Evolutionary conservation across 2,888 invertebrate genomes (phyloP), one percentile per base, ranked within the genome.

Genomic region (Polymixis lichenea): DNA sequence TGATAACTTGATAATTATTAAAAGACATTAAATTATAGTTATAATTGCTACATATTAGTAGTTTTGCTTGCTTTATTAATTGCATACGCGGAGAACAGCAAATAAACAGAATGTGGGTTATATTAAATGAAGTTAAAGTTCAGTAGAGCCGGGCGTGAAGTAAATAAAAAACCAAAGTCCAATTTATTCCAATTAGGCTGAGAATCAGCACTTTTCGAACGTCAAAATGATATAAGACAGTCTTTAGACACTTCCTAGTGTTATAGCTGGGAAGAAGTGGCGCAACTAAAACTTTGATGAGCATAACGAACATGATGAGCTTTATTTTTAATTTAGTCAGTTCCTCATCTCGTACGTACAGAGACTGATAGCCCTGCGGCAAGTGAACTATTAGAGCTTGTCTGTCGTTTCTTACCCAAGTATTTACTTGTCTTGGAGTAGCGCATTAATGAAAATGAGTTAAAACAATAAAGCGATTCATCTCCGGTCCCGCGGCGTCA

Each of bases 391-490:
- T 32, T 2, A 9, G 9, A n/a, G n/a, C 8, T 56, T n/a, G n/a
- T 71, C 46, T n/a, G n/a, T 58, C 4, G 15, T n/a, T n/a, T 72
- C 53, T 51, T 5, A 43, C 17, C 15, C 2, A 3, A 46, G 43
- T 22, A 38, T 38, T 38, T 38, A 38, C 38, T 38, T 13, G 0
- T 8, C 13, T 9, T 1, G 2, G 15, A 60, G 51, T 51, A 2
- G 6, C 22, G 4, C 17, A 51, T 22, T 43, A 51, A 60, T 56
- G 15, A 56, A 58, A 58, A n/a, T 11, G 2, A 60, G 49, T 51
- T 43, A 43, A 28, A 19, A 46, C n/a, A 61, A 28, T 73, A 53
- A 61, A 75, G 61, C 15, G 46, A 13, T 25, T 46, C 38, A 49
- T 51, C 58, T 38, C 49, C 58, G 71, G 71, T 11, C 46, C 19